A percentile compares a stretch with the other conserved stretches of the same genome.
Conservation (phyloP, 37 sponge, comb jelly and placozoan species). For the Spongilla lacustris region DNA sequence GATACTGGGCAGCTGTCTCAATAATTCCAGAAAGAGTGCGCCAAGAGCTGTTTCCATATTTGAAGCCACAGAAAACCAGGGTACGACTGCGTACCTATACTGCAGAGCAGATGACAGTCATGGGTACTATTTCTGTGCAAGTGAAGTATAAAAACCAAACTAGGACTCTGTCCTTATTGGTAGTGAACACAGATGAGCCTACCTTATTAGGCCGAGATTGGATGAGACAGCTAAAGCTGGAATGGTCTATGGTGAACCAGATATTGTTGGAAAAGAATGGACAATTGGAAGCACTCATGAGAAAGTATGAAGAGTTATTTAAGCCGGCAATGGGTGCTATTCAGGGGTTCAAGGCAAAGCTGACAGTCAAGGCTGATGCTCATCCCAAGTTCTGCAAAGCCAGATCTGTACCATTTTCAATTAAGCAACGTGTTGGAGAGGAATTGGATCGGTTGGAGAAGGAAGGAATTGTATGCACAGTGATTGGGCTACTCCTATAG, state of each 20-base stretch:
- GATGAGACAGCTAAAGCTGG: constrained; percentile 21
- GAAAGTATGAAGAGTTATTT: constrained; percentile 35
- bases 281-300: background rate
- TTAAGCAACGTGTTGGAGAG: constrained; percentile 23
- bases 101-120: background rate
- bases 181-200: constrained; percentile 43
- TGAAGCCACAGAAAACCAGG: background rate
- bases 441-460: constrained; percentile 34
- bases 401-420: constrained; percentile 26
- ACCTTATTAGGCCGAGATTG: constrained; percentile 49
- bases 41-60: background rate
- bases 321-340: constrained; percentile 26
- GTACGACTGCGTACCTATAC: background rate
- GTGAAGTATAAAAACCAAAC: background rate
- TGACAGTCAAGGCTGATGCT: constrained; percentile 10
- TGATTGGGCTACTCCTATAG: constrained; percentile 67
- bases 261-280: background rate
- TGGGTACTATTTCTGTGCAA: background rate
- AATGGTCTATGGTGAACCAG: constrained; percentile 1
- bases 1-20: background rate
- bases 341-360: constrained; percentile 7
- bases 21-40: background rate
- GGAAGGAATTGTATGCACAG: constrained; percentile 38
- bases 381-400: constrained; percentile 27
- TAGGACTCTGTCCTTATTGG: background rate